Evolutionary conservation across 2,113 vertebrate genomes (phyloP), one percentile per base, ranked within the genome.

Genomic region (Chrysochloris asiatica): DNA sequence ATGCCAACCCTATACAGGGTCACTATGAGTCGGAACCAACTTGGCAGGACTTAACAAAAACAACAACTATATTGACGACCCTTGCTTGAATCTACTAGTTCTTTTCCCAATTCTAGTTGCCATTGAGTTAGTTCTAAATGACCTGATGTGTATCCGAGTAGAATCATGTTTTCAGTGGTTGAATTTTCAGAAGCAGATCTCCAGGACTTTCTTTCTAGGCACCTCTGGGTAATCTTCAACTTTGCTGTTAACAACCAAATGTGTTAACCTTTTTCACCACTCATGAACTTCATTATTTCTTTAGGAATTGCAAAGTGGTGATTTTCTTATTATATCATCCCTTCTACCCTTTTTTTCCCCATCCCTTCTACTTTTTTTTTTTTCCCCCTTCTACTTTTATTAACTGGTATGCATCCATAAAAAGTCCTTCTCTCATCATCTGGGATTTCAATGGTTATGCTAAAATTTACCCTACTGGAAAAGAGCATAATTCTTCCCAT

Each of bases 261-360:
- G 4, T 67, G 63, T 36, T n/a, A 36, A 33, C 9, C 10, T 5
- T 63, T 63, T 33, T 63, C 30, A 33, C 61, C 59, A 63, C 30
- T 30, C 61, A 63, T 28, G 61, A 30, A 63, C 61, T 89, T 8
- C 89, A 6, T 73, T 43, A 8, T 63, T 65, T 84, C 78, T 83
- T 75, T 69, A 56, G n/a, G 48, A 41, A 41, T 69, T 71, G 36
- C 26, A 79, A 69, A 72, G 50, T 61, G 36, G 5, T 83, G 30
- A 73, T 48, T 91, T 91, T 82, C 78, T 43, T 73, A 77, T 90
- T 72, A 48, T 82, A 78, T 76, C 17, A 65, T 72, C 77, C 63
- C 63, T 88, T 92, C 30, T 79, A 28, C 21, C n/a, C n/a, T n/a
- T n/a, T n/a, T n/a, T n/a, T n/a, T n/a, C n/a, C n/a, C n/a, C n/a